Conservation (phyloP, 2,797 vertebrate species). For the Varecia variegata region DNA sequence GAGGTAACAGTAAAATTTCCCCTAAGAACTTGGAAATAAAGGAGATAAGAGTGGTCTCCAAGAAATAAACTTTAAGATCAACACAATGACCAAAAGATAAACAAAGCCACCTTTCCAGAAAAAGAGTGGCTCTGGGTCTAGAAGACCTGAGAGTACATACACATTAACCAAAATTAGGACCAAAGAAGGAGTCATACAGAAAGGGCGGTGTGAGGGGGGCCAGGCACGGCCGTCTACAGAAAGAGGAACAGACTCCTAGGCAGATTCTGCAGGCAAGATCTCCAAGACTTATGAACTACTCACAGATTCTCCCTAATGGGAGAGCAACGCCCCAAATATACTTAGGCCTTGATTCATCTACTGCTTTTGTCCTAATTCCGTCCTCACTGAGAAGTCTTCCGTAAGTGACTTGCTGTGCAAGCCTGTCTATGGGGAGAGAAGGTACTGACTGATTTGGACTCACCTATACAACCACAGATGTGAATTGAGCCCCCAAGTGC, state of each 20-base stretch:
- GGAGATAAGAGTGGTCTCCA: not conserved
- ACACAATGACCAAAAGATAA: not conserved
- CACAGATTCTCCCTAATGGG: not conserved
- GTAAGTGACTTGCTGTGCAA: not conserved
- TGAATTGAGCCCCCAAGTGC: not conserved
- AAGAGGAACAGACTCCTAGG: not conserved
- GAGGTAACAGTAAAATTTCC: constrained; percentile 4
- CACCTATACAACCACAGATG: not conserved
- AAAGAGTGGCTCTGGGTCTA: not conserved
- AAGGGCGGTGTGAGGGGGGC: not conserved
- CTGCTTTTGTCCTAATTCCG: not conserved
- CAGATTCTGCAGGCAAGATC: not conserved
- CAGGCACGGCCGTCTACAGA: not conserved
- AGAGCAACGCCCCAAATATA: not conserved
- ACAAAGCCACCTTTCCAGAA: constrained; percentile 6
- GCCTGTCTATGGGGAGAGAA: not conserved
- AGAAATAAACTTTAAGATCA: constrained; percentile 34
- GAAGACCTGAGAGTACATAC: not conserved
- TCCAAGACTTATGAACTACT: not conserved
- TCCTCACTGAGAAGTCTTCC: not conserved
- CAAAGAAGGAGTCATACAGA: not conserved
- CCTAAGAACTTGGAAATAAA: constrained; percentile 41
- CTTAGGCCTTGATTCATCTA: not conserved
- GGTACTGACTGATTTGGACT: not conserved
- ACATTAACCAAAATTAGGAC: not conserved